Base-by-base conservation (phyloP, 2,113 vertebrate genomes). In the Saccopteryx bilineata region DNA sequence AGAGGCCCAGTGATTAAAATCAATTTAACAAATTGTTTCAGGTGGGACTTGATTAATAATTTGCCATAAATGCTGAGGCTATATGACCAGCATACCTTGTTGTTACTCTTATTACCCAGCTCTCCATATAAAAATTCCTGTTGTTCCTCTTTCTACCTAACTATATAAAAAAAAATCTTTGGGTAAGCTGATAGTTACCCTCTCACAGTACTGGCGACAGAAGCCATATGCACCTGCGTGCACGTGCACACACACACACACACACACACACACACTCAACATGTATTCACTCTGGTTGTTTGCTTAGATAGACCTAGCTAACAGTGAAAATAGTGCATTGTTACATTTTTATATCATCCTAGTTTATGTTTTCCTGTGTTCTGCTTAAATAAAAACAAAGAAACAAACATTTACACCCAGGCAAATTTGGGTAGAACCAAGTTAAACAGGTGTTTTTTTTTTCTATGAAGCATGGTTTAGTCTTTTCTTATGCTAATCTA, bases 11-110 rank as follows among this genome's bases (percentile, higher is more conserved):
- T 98, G 98, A 99, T 99, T 99, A 99, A 98, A 99, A 99, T 99
- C 98, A 99, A 98, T 99, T 99, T 99, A 98, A 98, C 98, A 98
- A 98, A 99, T 99, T 99, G 99, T 99, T 99, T 99, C 99, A 99
- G 99, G 99, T 99, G 98, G 99, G 98, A 98, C 98, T 98, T 99
- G 98, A 99, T 99, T 99, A 99, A 99, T 98, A 98, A 98, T 98
- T 99, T 98, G 95, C 98, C 94, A 96, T 98, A 98, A 98, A 98
- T 98, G 98, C 97, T 96, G 91, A 97, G 96, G 87, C 91, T 98
- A 96, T 98, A 98, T 98, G 98, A 98, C 98, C 98, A 98, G 98
- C 98, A 98, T 98, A 98, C 97, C 86, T 98, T 97, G 97, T 46
- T 96, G 52, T 92, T 74, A 81, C 78, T 92, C 74, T 90, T 95